phyloP scores from a whole-genome alignment of 2,113 vertebrate species.

The Marmota monax region DNA sequence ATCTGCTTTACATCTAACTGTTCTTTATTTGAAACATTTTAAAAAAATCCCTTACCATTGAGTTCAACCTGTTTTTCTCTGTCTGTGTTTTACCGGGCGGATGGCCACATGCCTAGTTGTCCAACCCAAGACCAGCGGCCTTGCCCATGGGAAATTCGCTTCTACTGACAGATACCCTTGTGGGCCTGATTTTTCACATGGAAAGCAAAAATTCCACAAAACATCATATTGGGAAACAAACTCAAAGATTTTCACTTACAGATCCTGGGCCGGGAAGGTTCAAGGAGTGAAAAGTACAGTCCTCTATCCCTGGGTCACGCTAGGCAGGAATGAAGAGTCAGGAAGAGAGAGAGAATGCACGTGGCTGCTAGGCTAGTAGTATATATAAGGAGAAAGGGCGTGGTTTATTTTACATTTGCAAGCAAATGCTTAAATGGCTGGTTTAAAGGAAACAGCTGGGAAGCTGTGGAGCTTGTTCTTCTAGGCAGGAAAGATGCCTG shows the following conservation, averaged over 20 bases:
- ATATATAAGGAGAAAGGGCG: background rate
- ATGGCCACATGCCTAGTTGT: too few relatives aligned
- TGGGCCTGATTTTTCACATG: background rate
- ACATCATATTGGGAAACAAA: background rate
- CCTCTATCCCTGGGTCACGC: background rate
- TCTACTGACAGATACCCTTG: too few relatives aligned
- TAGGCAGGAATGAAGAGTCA: background rate
- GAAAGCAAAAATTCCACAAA: background rate
- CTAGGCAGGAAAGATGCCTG: background rate
- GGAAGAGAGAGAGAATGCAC: background rate
- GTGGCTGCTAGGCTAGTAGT: too few relatives aligned
- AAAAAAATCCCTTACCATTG: background rate
- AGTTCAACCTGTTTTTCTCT: background rate
- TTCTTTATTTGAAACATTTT: background rate
- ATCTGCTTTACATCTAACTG: background rate
- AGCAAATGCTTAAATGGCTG: background rate
- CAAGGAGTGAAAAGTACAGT: background rate
- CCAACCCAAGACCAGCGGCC: background rate
- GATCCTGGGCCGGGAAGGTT: background rate
- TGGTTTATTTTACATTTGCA: background rate
- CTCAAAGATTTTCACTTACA: background rate
- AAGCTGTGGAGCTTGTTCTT: background rate
- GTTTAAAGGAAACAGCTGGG: background rate
- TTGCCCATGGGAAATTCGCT: background rate
- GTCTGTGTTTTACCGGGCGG: background rate